A percentile compares a stretch with the other conserved stretches of the same genome.
Evolutionary conservation across 2,888 invertebrate species (phyloP).

Genomic region (Anthrax anthrax): DNA sequence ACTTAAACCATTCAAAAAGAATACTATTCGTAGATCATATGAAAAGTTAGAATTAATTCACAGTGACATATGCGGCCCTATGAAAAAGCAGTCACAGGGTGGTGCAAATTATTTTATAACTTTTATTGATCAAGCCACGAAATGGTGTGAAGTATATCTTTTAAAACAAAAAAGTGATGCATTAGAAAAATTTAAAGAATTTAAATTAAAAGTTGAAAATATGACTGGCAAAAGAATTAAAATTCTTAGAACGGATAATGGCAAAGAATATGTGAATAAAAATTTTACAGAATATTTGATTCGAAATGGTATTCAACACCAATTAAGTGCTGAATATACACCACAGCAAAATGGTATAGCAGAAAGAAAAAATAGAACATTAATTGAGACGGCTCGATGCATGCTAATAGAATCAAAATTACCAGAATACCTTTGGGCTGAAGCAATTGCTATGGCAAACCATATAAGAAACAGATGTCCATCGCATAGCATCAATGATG

Average conservation of each 20-base stretch:
- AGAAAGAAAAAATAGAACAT: too few relatives aligned
- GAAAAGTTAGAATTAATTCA: too few relatives aligned
- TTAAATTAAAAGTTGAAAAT: background rate
- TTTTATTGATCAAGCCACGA: background rate
- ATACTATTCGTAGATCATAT: too few relatives aligned
- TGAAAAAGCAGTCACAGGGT: background rate
- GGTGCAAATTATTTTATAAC: background rate
- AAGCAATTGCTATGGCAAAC: slow-evolving; percentile 13
- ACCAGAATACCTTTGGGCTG: slow-evolving; percentile 10
- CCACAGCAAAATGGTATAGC: background rate
- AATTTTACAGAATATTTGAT: background rate
- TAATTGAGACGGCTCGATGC: too few relatives aligned
- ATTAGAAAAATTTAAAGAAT: background rate
- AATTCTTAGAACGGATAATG: background rate
- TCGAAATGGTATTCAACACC: background rate
- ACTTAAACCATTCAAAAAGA: too few relatives aligned
- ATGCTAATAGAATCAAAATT: slow-evolving; percentile 13
- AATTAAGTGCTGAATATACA: background rate
- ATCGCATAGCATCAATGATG: too few relatives aligned
- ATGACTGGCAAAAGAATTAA: background rate
- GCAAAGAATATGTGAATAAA: background rate
- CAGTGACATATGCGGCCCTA: background rate
- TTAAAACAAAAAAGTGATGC: background rate
- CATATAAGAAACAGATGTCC: too few relatives aligned
- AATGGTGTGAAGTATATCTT: background rate